phyloP scores from a whole-genome alignment of 2,797 vertebrate species.

The Dallia pectoralis region DNA sequence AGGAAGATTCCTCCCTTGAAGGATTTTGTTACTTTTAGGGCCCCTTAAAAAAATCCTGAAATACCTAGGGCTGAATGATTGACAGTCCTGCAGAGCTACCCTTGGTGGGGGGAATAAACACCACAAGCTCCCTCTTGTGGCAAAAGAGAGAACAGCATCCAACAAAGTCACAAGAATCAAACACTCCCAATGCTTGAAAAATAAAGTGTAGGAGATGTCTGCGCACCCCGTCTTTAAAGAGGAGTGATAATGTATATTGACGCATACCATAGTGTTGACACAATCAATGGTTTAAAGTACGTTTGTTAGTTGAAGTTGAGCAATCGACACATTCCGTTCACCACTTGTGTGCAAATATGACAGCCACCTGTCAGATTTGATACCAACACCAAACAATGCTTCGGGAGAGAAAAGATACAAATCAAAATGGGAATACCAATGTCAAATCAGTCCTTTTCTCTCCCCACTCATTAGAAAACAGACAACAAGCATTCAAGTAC shows the following conservation, averaged over 20 bases:
- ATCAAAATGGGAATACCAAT: neutral
- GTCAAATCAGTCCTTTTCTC: constrained; percentile 15
- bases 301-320: neutral
- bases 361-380: constrained; percentile 21
- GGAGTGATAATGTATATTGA: too few relatives aligned
- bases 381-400: constrained; percentile 46
- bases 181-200: constrained; percentile 6
- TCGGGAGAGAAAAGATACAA: constrained; percentile 10
- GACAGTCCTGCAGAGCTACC: neutral
- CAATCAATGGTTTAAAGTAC: neutral
- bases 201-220: neutral
- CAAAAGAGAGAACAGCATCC: neutral
- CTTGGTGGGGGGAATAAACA: neutral
- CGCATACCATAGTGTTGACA: neutral
- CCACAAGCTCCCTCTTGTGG: neutral
- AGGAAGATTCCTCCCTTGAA: constrained; percentile 31
- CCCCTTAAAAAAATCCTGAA: constrained; percentile 19
- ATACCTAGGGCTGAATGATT: neutral
- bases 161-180: neutral
- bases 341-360: neutral
- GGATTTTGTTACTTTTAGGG: neutral
- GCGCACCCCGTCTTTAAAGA: neutral
- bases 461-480: constrained; percentile 7
- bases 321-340: neutral
- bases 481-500: constrained; percentile 23